Evolutionary conservation across 2,113 vertebrate genomes (phyloP), one percentile per base, ranked within the genome.

Genomic region (Pyrgilauda ruficollis): DNA sequence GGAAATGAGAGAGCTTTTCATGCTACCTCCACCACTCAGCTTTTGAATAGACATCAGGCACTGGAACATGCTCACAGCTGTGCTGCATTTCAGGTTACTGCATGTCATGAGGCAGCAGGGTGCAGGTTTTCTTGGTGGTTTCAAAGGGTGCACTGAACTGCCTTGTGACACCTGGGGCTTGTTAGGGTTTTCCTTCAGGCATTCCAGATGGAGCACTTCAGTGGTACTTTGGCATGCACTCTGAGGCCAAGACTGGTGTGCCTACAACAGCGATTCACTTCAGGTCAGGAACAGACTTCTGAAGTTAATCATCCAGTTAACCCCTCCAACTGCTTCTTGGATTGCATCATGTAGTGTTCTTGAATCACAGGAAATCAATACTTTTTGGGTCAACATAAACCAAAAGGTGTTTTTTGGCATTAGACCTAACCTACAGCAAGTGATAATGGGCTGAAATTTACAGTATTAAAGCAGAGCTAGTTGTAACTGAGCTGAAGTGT

Each of bases 241-340:
- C 67, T 49, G 74, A 87, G 84, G 61, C 59, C 43, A 74, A 66
- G 50, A 52, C 47, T 59, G 41, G 64, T 50, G 68, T 84, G 39
- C 75, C 86, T 94, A 92, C 61, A 88, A 30, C 47, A 92, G 43
- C 63, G 92, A 70, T 93, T 90, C 77, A 77, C 53, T 80, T 86
- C 79, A 88, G 82, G 83, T 81, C 80, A 92, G 68, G 33, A 93
- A 8, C 47, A 93, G 0, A 1, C 33, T 93, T 93, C 80, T 89
- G 91, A 92, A 93, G 55, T 49, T 90, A 93, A 94, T 93, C 50
- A 90, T 84, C 31, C 56, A 72, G 68, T 92, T 94, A 97, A 92
- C 76, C 80, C 64, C 68, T 61, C 63, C 68, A 92, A 31, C 69
- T 93, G 30, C 56, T 86, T 93, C 74, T 78, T 94, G 79, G 43